Evolutionary conservation across 64 coral and sea anemone genomes (phyloP), one percentile per base, ranked within the genome.

Genomic region (Porites australiensis): DNA sequence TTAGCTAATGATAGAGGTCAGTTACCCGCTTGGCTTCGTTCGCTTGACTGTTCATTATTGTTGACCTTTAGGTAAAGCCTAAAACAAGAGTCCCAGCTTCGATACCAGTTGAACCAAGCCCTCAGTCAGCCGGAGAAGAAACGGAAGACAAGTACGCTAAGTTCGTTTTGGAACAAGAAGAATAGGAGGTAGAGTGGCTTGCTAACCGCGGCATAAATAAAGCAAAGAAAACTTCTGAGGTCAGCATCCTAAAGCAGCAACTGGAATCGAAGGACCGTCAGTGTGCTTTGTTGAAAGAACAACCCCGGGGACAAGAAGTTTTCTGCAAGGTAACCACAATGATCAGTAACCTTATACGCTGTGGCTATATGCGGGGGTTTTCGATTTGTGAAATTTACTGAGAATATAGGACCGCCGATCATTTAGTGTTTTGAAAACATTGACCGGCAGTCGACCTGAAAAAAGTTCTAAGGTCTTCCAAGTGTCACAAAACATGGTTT

Each of bases 121-220:
- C 63, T 66, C 63, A 66, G 3, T 66, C 63, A 66, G 10, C 63
- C 10, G 58, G 13, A 60, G 58, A 60, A 60, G 13, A 60, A 60
- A 10, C 63, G 63, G 63, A 66, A 66, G 14, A 66, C 63, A 13
- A 13, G 5, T 66, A 66, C 63, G 63, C 15, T 66, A 66, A 66
- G 63, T 66, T 66, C 63, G 63, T 66, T 66, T 66, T 66, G 63
- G 63, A 66, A 66, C 63, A 66, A 66, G 63, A 66, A 66, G 63
- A 66, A 18, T 18, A n/a, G 13, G 63, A 66, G 13, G 63, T 66
- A n/a, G 63, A 66, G 63, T 66, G 63, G 63, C 63, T 66, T 66
- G 63, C 63, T 14, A 66, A 66, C 63, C 5, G 3, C 63, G 15
- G 63, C 63, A n/a, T n/a, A 66, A 13, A 66, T 8, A 1, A 0